Conservation (phyloP, 1,140 invertebrate species). For the Eupeodes corollae region DNA sequence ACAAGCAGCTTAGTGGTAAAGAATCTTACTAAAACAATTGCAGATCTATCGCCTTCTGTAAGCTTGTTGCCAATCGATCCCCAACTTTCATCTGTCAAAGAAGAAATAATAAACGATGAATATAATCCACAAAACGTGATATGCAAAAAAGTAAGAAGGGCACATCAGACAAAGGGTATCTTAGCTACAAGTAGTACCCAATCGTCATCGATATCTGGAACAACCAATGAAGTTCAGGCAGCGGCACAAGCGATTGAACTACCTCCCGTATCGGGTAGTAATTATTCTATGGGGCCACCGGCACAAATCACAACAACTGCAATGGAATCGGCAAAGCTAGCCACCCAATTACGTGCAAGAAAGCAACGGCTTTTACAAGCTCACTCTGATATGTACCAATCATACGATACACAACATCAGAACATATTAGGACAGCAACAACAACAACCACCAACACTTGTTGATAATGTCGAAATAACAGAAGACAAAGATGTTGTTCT, state of each 20-base stretch:
- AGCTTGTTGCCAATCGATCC: slow-evolving; percentile 13
- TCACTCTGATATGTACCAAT: slow-evolving; percentile 7
- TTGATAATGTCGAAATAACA: neutral
- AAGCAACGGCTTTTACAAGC: slow-evolving; percentile 17
- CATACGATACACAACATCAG: neutral
- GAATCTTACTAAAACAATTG: neutral
- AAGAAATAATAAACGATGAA: slow-evolving; percentile 23
- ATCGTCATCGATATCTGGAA: slow-evolving; percentile 5
- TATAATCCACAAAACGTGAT: slow-evolving; percentile 29
- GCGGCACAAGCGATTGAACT: neutral
- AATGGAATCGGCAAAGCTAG: slow-evolving; percentile 6
- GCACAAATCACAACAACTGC: slow-evolving; percentile 20
- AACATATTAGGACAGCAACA: no score
- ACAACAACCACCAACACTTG: neutral
- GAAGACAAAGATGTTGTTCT: slow-evolving; percentile 10
- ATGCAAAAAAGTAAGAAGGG: slow-evolving; percentile 35
- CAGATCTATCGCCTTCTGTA: neutral
- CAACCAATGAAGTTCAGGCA: neutral
- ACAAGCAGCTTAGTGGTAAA: neutral
- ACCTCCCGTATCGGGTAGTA: neutral
- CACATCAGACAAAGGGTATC: slow-evolving; percentile 34
- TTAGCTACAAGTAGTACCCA: slow-evolving; percentile 27
- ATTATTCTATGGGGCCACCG: slow-evolving; percentile 27
- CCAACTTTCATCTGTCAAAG: slow-evolving; percentile 21
- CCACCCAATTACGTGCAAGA: slow-evolving; percentile 19